phyloP scores from a whole-genome alignment of 1,140 invertebrate genomes.

The Meteorus sp. region DNA sequence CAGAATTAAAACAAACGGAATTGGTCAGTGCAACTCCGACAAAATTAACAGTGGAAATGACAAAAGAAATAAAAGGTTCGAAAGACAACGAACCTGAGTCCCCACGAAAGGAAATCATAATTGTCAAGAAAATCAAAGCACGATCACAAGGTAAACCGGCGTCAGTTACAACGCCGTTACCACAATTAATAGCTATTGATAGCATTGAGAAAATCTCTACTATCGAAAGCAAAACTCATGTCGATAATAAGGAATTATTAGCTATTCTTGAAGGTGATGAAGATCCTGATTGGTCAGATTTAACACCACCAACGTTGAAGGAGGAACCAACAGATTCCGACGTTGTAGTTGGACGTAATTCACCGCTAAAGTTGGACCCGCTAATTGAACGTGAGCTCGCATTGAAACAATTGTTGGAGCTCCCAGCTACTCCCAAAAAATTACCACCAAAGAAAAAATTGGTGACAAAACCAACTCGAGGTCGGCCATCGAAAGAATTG shows the following conservation, averaged over 20 bases:
- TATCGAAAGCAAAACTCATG: conserved; percentile 22
- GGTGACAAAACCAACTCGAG: background rate
- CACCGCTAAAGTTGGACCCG: conserved; percentile 48
- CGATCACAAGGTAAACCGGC: background rate
- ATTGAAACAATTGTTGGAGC: conserved; percentile 59
- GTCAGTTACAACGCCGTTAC: background rate
- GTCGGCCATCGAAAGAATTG: background rate
- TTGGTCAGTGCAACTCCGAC: conserved; percentile 4
- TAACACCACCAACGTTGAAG: conserved; percentile 44
- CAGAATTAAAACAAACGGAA: background rate
- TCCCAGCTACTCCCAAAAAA: conserved; percentile 47
- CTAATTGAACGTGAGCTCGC: conserved; percentile 58
- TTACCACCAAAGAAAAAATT: conserved; percentile 25
- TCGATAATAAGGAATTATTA: conserved; percentile 54
- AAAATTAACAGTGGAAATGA: conserved; percentile 15
- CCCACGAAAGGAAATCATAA: conserved; percentile 7
- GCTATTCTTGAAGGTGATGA: conserved; percentile 59
- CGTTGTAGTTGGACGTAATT: conserved; percentile 13
- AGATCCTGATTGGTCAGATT: conserved; percentile 57
- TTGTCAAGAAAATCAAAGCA: background rate
- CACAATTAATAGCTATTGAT: conserved; percentile 7
- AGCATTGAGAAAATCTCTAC: background rate
- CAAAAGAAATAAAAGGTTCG: conserved; percentile 2
- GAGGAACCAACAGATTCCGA: conserved; percentile 32
- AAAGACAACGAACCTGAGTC: background rate